phyloP scores from a whole-genome alignment of 2,113 vertebrate genomes.

The Syngnathoides biaculeatus region DNA sequence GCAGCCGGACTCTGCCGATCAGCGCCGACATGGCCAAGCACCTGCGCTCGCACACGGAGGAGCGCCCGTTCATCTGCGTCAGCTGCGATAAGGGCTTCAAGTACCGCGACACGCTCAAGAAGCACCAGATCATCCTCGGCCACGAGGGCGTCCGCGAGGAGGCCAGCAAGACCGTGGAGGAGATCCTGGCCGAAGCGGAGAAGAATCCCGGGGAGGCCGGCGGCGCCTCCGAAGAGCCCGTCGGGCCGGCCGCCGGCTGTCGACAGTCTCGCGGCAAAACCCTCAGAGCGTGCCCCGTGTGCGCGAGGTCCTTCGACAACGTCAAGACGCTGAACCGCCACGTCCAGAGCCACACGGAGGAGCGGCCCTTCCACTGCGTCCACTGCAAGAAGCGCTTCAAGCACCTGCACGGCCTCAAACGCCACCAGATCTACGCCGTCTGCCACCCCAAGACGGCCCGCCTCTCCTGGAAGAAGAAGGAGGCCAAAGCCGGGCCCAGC shows the following conservation, averaged over 20 bases:
- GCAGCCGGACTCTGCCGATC: conserved; percentile 56
- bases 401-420: conserved; percentile 67
- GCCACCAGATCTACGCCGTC: conserved; percentile 68
- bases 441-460: conserved; percentile 60
- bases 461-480: conserved; percentile 51
- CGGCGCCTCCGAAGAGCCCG: background rate
- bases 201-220: background rate
- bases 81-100: conserved; percentile 69
- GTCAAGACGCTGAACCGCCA: conserved; percentile 63
- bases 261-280: conserved; percentile 29
- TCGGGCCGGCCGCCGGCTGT: accelerated
- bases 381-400: conserved; percentile 69
- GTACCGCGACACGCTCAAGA: conserved; percentile 69
- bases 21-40: conserved; percentile 64
- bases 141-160: conserved; percentile 66
- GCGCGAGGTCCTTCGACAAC: conserved; percentile 49
- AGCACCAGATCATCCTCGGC: conserved; percentile 68
- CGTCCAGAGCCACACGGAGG: conserved; percentile 66
- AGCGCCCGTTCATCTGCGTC: conserved; percentile 63
- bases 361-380: conserved; percentile 62
- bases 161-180: conserved; percentile 49
- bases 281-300: conserved; percentile 51
- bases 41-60: conserved; percentile 61
- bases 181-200: conserved; percentile 56
- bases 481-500: conserved; percentile 4